Base-by-base conservation (phyloP, 2,113 vertebrate species). In the Syrrhaptes paradoxus region DNA sequence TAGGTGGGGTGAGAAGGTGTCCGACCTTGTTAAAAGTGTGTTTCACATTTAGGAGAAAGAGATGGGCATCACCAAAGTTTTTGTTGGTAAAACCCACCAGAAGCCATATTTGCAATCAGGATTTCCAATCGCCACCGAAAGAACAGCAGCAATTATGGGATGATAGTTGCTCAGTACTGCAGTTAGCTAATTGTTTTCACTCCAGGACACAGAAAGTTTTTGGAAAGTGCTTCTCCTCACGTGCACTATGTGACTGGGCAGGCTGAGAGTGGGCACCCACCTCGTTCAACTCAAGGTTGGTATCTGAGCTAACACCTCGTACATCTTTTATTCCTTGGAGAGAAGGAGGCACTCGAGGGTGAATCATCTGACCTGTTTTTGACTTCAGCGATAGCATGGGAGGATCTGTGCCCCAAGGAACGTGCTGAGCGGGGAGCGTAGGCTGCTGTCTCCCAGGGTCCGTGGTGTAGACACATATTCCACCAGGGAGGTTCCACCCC, bases 351-450 rank as follows among this genome's bases (percentile, higher is more conserved):
- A 7, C 29, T 36, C 9, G 36, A 61, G 28, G n/a, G 36, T 46
- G n/a, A 89, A n/a, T 36, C 55, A 38, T 19, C 20, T 25, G 21
- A 26, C 10, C 46, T n/a, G 3, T 1, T 74, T 61, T 51, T 75
- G 41, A n/a, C 43, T 45, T 65, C 38, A 48, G 41, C 71, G 49
- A 2, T 6, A 48, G 17, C 34, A 18, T 2, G 17, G n/a, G 75
- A 66, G 34, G 63, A 66, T 22, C 24, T 71, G 38, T 66, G 32
- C 48, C 34, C 41, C 1, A 2, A 38, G 70, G 41, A 85, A 17
- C 6, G 11, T 2, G 28, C 21, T 65, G 49, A 84, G 34, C 45
- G 19, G 32, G 18, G 13, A 36, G 2, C 0, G 0, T 7, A 45
- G 48, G 25, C 72, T 63, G 54, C 13, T 28, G 5, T 32, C 59